phyloP scores from a whole-genome alignment of 2,113 vertebrate species.

The Cyprinodon tularosa region DNA sequence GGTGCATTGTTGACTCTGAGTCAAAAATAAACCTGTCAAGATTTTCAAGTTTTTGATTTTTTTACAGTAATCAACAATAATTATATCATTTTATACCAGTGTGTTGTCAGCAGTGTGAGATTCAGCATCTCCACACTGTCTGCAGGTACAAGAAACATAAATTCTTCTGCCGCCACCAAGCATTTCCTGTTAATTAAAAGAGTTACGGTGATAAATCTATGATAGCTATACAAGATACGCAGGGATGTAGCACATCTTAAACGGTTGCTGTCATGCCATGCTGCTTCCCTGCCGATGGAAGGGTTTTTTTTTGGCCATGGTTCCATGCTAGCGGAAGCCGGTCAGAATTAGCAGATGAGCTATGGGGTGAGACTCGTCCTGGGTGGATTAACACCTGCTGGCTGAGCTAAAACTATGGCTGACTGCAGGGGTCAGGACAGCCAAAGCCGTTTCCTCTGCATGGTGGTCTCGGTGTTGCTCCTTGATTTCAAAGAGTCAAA shows the following conservation, averaged over 20 bases:
- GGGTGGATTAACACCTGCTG: conserved; percentile 66
- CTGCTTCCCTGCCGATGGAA: conserved; percentile 36
- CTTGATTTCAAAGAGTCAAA: conserved; percentile 25
- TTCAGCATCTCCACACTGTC: not conserved
- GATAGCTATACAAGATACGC: conserved; percentile 8
- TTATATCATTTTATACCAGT: not conserved
- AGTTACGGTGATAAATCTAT: conserved; percentile 6
- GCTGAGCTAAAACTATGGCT: conserved; percentile 39
- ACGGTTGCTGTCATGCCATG: conserved; percentile 30
- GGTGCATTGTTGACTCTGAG: not conserved
- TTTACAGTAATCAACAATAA: not conserved
- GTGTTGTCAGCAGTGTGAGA: not conserved
- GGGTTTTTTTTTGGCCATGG: conserved; percentile 51
- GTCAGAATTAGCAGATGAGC: conserved; percentile 65
- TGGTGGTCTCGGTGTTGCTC: conserved; percentile 23
- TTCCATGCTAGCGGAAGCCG: conserved; percentile 54
- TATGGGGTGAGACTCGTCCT: conserved; percentile 65
- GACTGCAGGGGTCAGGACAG: conserved; percentile 59
- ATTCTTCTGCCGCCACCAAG: conserved; percentile 3
- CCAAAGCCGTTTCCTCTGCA: conserved; percentile 28
- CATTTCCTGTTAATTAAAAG: not conserved
- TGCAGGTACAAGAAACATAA: conserved; percentile 5
- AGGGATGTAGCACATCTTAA: conserved; percentile 23
- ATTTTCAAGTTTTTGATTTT: not conserved
- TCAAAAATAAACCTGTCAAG: not conserved